Base-by-base conservation (phyloP, 2,113 vertebrate species). In the Chionis minor region DNA sequence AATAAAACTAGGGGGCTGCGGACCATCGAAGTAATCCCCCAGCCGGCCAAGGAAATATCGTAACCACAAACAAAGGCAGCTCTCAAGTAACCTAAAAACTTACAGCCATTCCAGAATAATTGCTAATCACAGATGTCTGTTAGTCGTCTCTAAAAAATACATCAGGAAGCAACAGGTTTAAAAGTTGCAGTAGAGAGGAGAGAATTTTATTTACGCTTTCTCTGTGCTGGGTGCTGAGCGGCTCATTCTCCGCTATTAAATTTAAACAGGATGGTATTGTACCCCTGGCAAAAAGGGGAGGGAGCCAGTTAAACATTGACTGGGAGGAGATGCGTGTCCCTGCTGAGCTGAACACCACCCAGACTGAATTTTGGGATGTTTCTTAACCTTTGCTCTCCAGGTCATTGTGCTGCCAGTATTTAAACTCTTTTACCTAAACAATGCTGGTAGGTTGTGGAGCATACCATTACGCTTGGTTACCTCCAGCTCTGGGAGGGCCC, bases 181-280 rank as follows among this genome's bases (percentile, higher is more conserved):
- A 45, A 66, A 70, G 35, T 33, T 86, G 47, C 42, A 62, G 45
- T 59, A 70, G 59, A 0, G 14, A 11, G 4, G 58, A 88, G 42
- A 90, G 73, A 81, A 90, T 95, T 94, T 70, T 67, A 80, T 93
- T 94, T 93, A 59, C 38, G 52, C 45, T 93, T 89, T 67, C 52
- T 78, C 72, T 45, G 28, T 10, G 3, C 21, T 3, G n/a, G 12
- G 51, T 73, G 40, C 74, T 1, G 24, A 88, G 59, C 26, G 35
- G 40, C 58, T 93, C 17, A 8, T 88, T 82, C 55, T 58, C 30
- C 66, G 19, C 51, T 86, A 56, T 54, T 63, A 80, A 70, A 90
- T 85, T 90, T 77, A 58, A 92, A 74, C n/a, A 63, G 79, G 30
- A 38, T 74, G 79, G 70, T 71, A 51, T 12, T 70, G 47, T 62